A percentile compares a stretch with the other conserved stretches of the same genome.
These are phyloP conservation scores for Drosophila cognata DNA, from an alignment of 2,888 invertebrate species.

Conservation along the genomic window DNA sequence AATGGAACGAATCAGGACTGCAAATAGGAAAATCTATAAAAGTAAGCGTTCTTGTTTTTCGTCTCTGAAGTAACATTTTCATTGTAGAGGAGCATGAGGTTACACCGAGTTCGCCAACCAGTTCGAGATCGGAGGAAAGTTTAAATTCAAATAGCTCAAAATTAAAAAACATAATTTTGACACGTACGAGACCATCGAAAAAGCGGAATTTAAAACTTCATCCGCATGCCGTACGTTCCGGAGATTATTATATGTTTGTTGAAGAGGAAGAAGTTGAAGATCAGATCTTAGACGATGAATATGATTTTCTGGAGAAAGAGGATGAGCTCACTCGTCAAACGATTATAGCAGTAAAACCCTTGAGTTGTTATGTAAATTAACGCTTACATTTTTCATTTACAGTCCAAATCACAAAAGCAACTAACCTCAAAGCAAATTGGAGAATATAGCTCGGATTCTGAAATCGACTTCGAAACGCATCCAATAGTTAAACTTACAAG, in stretches of 20 bases:
- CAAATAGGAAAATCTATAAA: slow-evolving; percentile 88
- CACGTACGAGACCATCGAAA: slow-evolving; percentile 30
- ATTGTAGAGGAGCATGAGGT: slow-evolving; percentile 15
- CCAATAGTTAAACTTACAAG: slow-evolving; percentile 52
- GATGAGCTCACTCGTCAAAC: slow-evolving; percentile 51
- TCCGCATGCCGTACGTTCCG: slow-evolving; percentile 94
- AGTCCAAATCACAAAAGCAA: slow-evolving; percentile 33
- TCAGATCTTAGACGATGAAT: slow-evolving; percentile 86
- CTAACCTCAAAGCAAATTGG: background rate
- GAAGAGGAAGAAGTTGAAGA: slow-evolving; percentile 92
- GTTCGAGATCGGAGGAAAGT: background rate
- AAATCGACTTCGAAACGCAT: slow-evolving; percentile 55
- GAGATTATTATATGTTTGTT: slow-evolving; percentile 99
- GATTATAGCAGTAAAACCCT: slow-evolving; percentile 36
- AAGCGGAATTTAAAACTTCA: slow-evolving; percentile 87
- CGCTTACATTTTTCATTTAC: slow-evolving; percentile 5
- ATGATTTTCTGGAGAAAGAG: slow-evolving; percentile 82
- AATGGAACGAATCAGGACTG: slow-evolving; percentile 96
- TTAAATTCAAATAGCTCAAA: background rate
- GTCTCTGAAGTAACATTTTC: background rate
- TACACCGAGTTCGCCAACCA: background rate
- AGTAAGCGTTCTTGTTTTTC: slow-evolving; percentile 23
- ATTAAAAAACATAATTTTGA: slow-evolving; percentile 4
- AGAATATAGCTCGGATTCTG: slow-evolving; percentile 45
- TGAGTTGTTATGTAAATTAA: background rate